Conservation (phyloP, 1,140 invertebrate genomes). For the Drosophila sechellia region DNA sequence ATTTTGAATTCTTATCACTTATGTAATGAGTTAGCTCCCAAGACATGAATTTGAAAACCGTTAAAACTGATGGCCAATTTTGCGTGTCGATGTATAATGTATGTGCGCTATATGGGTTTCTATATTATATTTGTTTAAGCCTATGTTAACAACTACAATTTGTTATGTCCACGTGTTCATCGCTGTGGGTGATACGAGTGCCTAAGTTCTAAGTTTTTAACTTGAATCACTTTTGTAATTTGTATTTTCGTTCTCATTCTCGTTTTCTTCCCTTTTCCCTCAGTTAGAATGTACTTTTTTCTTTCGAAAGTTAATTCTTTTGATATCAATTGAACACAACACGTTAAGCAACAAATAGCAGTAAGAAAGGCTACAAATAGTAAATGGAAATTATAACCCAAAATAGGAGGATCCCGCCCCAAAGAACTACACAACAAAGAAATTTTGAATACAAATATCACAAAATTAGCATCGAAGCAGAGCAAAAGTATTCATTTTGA, state of each 20-base stretch:
- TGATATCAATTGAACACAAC: constrained; percentile 79
- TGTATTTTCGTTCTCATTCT: constrained; percentile 69
- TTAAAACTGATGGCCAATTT: constrained; percentile 71
- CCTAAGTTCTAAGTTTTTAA: constrained; percentile 79
- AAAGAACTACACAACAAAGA: constrained; percentile 22
- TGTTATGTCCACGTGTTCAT: constrained; percentile 70
- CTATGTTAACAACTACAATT: constrained; percentile 74
- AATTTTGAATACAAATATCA: constrained; percentile 77
- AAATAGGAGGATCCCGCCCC: constrained; percentile 26
- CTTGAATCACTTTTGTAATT: constrained; percentile 78
- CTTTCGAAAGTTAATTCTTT: constrained; percentile 46
- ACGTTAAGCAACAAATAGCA: constrained; percentile 72
- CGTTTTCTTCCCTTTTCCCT: constrained; percentile 19
- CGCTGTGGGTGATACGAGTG: constrained; percentile 62
- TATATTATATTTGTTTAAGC: constrained; percentile 34
- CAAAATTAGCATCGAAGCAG: constrained; percentile 79
- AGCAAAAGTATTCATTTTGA: constrained; percentile 59
- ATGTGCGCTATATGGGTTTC: constrained; percentile 46
- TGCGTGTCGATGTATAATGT: constrained; percentile 30
- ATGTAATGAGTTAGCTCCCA: constrained; percentile 71
- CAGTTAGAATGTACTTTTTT: constrained; percentile 42
- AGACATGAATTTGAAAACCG: constrained; percentile 75
- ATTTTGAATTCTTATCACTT: constrained; percentile 82
- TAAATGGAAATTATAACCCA: constrained; percentile 28
- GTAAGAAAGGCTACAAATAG: constrained; percentile 59